Evolutionary conservation across 37 sponge, comb jelly and placozoan genomes (phyloP).

Genomic region (Chondrilla cf. caribensis): DNA sequence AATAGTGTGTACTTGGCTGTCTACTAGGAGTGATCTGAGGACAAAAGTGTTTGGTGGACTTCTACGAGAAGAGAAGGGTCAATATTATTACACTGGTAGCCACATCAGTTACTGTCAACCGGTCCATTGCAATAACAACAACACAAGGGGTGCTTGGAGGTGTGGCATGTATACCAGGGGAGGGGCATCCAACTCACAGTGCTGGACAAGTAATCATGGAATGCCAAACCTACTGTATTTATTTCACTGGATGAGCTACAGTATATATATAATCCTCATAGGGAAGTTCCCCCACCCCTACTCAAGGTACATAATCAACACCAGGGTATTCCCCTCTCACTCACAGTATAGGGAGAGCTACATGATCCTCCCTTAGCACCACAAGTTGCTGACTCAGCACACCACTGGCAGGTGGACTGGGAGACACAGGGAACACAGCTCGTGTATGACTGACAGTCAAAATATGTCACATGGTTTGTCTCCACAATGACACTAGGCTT

Average conservation of each 20-base stretch:
- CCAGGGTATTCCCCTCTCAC: neutral
- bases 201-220: no score
- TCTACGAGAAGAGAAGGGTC: no score
- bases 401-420: conserved; percentile 2
- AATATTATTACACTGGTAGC: no score
- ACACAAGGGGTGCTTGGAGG: no score
- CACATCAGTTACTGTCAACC: no score
- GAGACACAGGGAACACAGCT: neutral
- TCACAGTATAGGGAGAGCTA: neutral
- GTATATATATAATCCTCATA: neutral
- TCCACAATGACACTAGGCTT: neutral
- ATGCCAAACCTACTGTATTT: no score
- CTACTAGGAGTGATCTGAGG: no score
- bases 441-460: neutral
- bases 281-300: neutral
- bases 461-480: neutral
- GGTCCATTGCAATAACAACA: no score
- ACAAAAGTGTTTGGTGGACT: no score
- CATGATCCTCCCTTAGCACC: neutral
- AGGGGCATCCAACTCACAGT: no score
- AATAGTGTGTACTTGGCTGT: no score
- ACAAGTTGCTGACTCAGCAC: neutral
- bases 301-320: neutral
- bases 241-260: neutral
- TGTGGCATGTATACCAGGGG: no score